A percentile compares a stretch with the other conserved stretches of the same genome.
Conservation (phyloP, 1,140 invertebrate species). For the Monochamus saltuarius region DNA sequence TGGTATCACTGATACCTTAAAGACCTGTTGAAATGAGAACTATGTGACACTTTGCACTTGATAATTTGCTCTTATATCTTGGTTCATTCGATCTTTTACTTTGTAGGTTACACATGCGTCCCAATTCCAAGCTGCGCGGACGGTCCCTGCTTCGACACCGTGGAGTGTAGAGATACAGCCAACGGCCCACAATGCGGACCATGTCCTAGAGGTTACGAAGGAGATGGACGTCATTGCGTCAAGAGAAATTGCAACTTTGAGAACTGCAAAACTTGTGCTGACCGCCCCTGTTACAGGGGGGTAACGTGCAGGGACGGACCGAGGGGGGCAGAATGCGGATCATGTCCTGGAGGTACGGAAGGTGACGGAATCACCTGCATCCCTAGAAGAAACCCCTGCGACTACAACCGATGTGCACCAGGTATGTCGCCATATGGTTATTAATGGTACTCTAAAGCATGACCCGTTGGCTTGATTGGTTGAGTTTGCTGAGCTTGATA, state of each 20-base stretch:
- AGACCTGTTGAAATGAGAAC: too few relatives aligned
- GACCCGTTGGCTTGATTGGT: too few relatives aligned
- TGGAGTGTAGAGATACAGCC: constrained; percentile 74
- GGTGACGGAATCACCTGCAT: constrained; percentile 80
- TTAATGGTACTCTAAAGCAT: too few relatives aligned
- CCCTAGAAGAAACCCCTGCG: constrained; percentile 65
- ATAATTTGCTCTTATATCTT: too few relatives aligned
- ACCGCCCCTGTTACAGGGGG: constrained; percentile 79
- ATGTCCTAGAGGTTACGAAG: constrained; percentile 74
- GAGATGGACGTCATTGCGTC: constrained; percentile 74
- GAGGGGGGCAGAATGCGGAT: constrained; percentile 75
- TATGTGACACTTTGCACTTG: too few relatives aligned
- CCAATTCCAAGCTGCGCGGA: constrained; percentile 53
- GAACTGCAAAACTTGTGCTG: constrained; percentile 77
- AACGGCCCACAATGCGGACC: constrained; percentile 70
- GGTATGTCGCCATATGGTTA: constrained; percentile 37
- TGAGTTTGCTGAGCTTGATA: too few relatives aligned
- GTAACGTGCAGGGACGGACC: constrained; percentile 75
- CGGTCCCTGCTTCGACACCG: constrained; percentile 58
- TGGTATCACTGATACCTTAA: too few relatives aligned
- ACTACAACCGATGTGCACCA: constrained; percentile 71
- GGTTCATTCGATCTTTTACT: too few relatives aligned
- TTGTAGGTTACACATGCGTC: constrained; percentile 56
- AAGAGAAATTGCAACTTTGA: constrained; percentile 71
- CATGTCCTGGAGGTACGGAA: constrained; percentile 78